These are phyloP conservation scores for Pygathrix nemaeus DNA, from an alignment of 2,113 vertebrate species.

Conservation along the genomic window DNA sequence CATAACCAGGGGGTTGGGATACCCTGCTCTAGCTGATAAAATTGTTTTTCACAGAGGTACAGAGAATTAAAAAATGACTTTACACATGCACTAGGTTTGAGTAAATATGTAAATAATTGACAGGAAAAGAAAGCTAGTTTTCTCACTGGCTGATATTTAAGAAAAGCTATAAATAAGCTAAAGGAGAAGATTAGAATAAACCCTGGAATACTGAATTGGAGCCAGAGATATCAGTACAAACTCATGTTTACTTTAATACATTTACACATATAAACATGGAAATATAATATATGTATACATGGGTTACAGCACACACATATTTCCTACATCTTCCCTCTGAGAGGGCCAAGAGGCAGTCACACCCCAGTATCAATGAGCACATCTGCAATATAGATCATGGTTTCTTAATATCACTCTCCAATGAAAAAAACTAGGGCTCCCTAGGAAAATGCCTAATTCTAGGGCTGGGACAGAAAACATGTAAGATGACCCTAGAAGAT, in stretches of 20 bases:
- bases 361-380: not conserved
- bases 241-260: not conserved
- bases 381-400: not conserved
- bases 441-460: not conserved
- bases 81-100: not conserved
- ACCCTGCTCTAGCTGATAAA: not conserved
- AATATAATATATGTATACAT: fast-evolving
- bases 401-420: not conserved
- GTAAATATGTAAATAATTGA: not conserved
- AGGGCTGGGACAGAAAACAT: not conserved
- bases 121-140: not conserved
- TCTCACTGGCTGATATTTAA: not conserved
- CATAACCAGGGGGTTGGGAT: too few species aligned
- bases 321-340: not conserved
- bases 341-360: not conserved
- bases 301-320: not conserved
- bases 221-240: not conserved
- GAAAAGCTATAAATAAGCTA: not conserved
- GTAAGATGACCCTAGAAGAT: not conserved
- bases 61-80: not conserved
- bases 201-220: not conserved
- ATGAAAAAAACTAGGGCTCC: not conserved
- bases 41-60: not conserved
- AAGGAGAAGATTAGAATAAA: not conserved
- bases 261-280: not conserved